Evolutionary conservation across 2,113 vertebrate genomes (phyloP).

Genomic region (Helogale parvula): DNA sequence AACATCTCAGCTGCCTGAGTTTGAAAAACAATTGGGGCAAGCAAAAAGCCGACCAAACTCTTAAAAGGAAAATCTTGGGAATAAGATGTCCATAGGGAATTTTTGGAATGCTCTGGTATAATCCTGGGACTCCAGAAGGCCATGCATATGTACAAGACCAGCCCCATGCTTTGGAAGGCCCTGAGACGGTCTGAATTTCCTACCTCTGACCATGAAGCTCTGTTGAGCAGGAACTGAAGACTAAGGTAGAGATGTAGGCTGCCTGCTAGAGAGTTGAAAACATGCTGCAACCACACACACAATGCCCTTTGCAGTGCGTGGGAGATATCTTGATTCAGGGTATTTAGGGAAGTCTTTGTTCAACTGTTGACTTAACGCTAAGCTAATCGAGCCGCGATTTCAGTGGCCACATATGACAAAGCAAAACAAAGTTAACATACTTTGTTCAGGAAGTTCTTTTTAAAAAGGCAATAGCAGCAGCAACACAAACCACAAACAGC

Average conservation of each 20-base stretch:
- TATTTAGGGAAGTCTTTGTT: background rate
- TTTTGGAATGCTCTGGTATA: background rate
- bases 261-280: background rate
- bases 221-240: background rate
- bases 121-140: background rate
- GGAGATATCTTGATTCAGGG: background rate
- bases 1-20: background rate
- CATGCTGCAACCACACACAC: background rate
- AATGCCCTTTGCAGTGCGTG: background rate
- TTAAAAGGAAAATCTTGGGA: background rate
- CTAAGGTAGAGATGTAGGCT: background rate
- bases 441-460: background rate
- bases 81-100: background rate
- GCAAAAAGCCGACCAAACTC: background rate
- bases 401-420: background rate
- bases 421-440: background rate
- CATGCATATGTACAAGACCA: background rate
- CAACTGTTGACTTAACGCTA: background rate
- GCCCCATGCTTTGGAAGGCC: background rate
- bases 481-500: background rate
- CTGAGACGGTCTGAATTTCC: background rate
- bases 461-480: background rate
- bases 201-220: background rate
- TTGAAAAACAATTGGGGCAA: background rate
- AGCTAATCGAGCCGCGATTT: background rate